phyloP scores from a whole-genome alignment of 30 jellyfish, hydroid and myxozoan species.

The Hydractinia echinata region DNA sequence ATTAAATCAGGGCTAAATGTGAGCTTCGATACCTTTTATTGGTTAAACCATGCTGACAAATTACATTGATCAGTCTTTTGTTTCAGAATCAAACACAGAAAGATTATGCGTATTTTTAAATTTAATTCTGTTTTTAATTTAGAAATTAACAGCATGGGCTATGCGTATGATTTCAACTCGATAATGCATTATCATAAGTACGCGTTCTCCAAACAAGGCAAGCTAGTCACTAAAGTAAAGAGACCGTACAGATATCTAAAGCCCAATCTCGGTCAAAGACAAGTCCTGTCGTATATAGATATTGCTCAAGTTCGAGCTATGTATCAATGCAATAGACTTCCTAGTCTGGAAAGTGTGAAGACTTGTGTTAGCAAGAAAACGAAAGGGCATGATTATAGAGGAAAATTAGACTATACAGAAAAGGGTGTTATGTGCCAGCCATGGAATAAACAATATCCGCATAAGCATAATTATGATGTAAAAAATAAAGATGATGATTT shows the following conservation, averaged over 20 bases:
- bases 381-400: conserved; percentile 90
- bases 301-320: conserved; percentile 88
- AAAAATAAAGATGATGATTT: conserved; percentile 56
- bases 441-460: conserved; percentile 77
- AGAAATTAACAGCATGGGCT: conserved; percentile 69
- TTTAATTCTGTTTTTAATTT: conserved; percentile 21
- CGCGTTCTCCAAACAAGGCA: conserved; percentile 54
- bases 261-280: conserved; percentile 55
- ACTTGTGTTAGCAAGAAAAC: conserved; percentile 35
- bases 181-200: conserved; percentile 83
- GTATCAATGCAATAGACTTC: conserved; percentile 80
- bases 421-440: conserved; percentile 90
- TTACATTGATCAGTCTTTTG: too few relatives aligned
- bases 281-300: conserved; percentile 71
- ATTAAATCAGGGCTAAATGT: too few relatives aligned
- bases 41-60: too few relatives aligned
- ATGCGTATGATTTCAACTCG: conserved; percentile 86
- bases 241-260: conserved; percentile 28
- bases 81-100: too few relatives aligned
- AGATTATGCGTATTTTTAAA: too few relatives aligned
- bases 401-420: conserved; percentile 77
- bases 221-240: conserved; percentile 57
- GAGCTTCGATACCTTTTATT: too few relatives aligned
- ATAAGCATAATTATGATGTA: conserved; percentile 53
- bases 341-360: conserved; percentile 43